Evolutionary conservation across 2,113 vertebrate genomes (phyloP).

Genomic region (Antechinus stuartii): DNA sequence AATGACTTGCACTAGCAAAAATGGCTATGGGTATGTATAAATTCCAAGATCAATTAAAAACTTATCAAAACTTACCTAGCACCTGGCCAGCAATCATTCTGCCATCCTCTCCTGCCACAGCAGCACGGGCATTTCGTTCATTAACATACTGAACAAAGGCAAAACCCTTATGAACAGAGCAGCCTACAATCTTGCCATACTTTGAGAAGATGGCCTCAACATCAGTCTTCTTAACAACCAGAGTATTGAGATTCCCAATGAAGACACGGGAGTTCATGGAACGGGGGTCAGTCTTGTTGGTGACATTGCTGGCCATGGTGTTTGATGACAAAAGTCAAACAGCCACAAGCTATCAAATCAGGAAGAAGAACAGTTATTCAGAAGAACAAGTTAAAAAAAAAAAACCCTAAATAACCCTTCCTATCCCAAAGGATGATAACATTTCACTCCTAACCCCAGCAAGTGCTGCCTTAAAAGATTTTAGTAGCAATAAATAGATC

Average conservation of each 20-base stretch:
- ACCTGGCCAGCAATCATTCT: constrained; percentile 94
- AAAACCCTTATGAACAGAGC: constrained; percentile 94
- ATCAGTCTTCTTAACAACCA: constrained; percentile 93
- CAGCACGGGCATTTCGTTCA: constrained; percentile 90
- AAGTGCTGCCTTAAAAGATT: neutral
- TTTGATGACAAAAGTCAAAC: constrained; percentile 46
- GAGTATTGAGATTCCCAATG: constrained; percentile 94
- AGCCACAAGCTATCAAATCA: constrained; percentile 58
- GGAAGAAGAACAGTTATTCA: neutral
- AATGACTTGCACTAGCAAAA: neutral
- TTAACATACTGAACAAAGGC: constrained; percentile 93
- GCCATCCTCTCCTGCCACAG: constrained; percentile 90
- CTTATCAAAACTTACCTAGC: constrained; percentile 85
- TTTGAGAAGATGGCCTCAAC: constrained; percentile 94
- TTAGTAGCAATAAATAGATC: neutral
- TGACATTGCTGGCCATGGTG: constrained; percentile 92
- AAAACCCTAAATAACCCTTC: constrained; percentile 18
- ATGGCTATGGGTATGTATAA: neutral
- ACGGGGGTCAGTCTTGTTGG: constrained; percentile 93
- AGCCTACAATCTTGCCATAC: constrained; percentile 94
- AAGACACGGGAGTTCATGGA: constrained; percentile 94
- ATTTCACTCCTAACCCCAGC: constrained; percentile 14
- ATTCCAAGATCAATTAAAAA: neutral
- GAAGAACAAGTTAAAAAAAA: constrained; percentile 33
- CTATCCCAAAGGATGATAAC: neutral